These are phyloP conservation scores for Calcarius lapponicus DNA, from an alignment of 2,797 vertebrate genomes.

Conservation along the genomic window DNA sequence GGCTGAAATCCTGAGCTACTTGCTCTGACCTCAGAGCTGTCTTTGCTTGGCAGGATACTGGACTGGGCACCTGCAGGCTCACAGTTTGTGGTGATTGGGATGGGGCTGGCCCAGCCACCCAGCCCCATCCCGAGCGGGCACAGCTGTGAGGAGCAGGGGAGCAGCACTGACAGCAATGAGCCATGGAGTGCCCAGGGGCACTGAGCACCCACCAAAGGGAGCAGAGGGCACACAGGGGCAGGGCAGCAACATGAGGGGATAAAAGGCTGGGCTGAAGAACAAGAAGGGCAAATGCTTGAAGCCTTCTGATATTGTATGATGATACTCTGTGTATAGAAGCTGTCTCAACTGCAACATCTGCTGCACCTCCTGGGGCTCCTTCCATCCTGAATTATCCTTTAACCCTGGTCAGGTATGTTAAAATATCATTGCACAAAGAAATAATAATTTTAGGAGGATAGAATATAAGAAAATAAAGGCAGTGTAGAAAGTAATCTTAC, in stretches of 20 bases:
- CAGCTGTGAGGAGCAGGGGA: background rate
- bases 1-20: background rate
- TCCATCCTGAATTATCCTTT: background rate
- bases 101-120: background rate
- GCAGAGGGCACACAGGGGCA: background rate
- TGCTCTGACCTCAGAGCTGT: background rate
- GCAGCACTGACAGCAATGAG: background rate
- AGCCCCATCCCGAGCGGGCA: background rate
- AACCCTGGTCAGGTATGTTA: background rate
- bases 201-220: background rate
- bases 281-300: background rate
- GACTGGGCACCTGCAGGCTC: background rate
- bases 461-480: no score
- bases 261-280: background rate
- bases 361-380: background rate
- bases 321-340: background rate
- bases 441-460: background rate
- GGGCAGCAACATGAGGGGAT: background rate
- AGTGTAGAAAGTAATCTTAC: no score
- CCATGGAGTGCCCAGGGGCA: background rate
- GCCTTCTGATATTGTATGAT: background rate
- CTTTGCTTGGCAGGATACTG: background rate
- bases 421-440: background rate
- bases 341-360: background rate
- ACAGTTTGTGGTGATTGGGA: background rate